phyloP scores from a whole-genome alignment of 2,888 invertebrate genomes.

The Lepidocyrtinus sp. region DNA sequence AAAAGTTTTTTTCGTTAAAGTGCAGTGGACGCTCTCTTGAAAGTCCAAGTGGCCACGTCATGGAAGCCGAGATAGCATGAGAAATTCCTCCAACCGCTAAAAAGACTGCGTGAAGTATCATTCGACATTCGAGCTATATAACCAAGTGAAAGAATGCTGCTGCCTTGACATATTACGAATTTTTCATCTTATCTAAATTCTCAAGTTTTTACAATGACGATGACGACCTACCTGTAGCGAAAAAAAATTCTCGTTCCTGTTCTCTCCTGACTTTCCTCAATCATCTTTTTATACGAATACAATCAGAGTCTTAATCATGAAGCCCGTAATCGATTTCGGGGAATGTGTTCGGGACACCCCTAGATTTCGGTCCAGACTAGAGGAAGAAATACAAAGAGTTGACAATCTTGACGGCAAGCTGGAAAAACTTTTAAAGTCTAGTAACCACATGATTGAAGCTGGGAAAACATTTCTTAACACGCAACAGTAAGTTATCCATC shows the following conservation, averaged over 20 bases:
- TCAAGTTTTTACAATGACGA: background rate
- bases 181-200: background rate
- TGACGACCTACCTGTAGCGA: too few species aligned
- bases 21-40: too few species aligned
- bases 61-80: too few species aligned
- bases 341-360: slow-evolving; percentile 69
- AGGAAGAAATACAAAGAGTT: slow-evolving; percentile 89
- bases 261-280: too few species aligned
- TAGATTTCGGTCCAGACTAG: slow-evolving; percentile 79
- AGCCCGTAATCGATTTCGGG: slow-evolving; percentile 68
- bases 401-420: slow-evolving; percentile 90
- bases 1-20: too few species aligned
- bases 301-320: slow-evolving; percentile 31
- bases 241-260: too few species aligned
- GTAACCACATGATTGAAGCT: slow-evolving; percentile 90
- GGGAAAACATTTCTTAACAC: slow-evolving; percentile 94
- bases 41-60: too few species aligned
- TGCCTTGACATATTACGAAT: slow-evolving; percentile 12
- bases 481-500: slow-evolving; percentile 81
- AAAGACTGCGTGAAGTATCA: background rate
- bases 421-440: slow-evolving; percentile 89
- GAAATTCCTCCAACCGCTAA: too few species aligned
- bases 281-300: too few species aligned
- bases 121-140: background rate
- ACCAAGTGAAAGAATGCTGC: background rate